Evolutionary conservation across 2,113 vertebrate genomes (phyloP).

Genomic region (Paralichthys olivaceus): DNA sequence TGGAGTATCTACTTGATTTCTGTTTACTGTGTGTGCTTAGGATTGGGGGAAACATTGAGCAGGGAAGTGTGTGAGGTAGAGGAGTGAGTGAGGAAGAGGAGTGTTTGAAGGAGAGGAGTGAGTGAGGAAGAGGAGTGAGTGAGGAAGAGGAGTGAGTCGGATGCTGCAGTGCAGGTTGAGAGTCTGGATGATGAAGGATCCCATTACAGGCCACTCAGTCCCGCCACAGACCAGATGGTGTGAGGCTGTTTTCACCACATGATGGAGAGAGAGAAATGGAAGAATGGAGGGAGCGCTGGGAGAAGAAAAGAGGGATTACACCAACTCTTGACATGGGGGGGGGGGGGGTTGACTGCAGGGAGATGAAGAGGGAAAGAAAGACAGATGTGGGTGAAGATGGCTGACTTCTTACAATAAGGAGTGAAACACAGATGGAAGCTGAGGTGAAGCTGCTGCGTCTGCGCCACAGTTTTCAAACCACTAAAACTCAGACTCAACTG

Average conservation of each 20-base stretch:
- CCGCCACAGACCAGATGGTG: conserved; percentile 53
- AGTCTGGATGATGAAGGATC: conserved; percentile 49
- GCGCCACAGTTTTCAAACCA: no score
- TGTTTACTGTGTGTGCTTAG: neutral
- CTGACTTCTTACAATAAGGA: neutral
- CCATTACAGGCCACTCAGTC: conserved; percentile 34
- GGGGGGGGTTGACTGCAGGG: conserved; percentile 34
- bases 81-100: no score
- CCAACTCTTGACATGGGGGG: conserved; percentile 20
- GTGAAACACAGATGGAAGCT: neutral
- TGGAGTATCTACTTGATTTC: no score
- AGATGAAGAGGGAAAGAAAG: neutral
- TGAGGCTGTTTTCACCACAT: conserved; percentile 8
- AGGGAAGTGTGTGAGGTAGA: no score
- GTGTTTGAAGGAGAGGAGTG: no score
- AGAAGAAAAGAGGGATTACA: conserved; percentile 45
- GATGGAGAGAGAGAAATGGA: conserved; percentile 15
- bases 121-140: neutral
- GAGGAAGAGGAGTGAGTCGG: neutral
- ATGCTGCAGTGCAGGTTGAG: neutral
- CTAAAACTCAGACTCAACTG: no score
- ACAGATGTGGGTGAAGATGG: neutral
- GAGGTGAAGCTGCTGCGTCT: no score
- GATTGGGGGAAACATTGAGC: no score
- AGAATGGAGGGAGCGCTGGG: conserved; percentile 1